These are phyloP conservation scores for Aviceda subcristata DNA, from an alignment of 2,113 vertebrate genomes.

Conservation along the genomic window DNA sequence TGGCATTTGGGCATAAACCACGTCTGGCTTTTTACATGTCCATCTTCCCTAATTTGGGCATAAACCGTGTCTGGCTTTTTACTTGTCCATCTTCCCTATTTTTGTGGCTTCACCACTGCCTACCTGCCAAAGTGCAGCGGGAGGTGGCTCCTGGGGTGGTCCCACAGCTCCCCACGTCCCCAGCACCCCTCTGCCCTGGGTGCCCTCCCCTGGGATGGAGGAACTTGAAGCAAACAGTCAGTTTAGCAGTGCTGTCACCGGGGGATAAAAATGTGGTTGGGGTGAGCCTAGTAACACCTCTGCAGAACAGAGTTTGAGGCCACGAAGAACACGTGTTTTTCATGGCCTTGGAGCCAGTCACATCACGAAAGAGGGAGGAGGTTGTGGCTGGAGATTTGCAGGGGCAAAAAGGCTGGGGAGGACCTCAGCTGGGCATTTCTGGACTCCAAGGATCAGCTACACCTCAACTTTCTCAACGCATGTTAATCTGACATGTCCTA, in stretches of 20 bases:
- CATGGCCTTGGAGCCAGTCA: background rate
- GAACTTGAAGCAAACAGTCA: background rate
- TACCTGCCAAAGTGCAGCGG: background rate
- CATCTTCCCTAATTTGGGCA: background rate
- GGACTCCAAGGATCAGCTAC: background rate
- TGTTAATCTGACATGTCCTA: background rate
- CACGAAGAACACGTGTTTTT: background rate
- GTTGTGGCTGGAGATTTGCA: fast-evolving
- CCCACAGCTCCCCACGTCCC: background rate
- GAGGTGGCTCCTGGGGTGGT: background rate
- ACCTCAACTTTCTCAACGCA: background rate
- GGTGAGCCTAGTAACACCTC: background rate
- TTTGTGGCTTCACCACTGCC: background rate
- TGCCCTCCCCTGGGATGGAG: background rate
- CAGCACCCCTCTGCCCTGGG: background rate
- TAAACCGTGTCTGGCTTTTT: background rate
- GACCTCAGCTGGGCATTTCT: background rate
- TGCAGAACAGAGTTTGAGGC: background rate
- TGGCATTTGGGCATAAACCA: background rate
- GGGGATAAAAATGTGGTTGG: background rate
- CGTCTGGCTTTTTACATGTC: background rate
- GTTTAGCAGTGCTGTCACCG: background rate
- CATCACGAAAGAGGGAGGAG: background rate
- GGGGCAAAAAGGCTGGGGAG: background rate
- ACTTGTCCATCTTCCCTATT: background rate